These are phyloP conservation scores for Calameuta pallipes DNA, from an alignment of 2,888 invertebrate species.

Conservation along the genomic window DNA sequence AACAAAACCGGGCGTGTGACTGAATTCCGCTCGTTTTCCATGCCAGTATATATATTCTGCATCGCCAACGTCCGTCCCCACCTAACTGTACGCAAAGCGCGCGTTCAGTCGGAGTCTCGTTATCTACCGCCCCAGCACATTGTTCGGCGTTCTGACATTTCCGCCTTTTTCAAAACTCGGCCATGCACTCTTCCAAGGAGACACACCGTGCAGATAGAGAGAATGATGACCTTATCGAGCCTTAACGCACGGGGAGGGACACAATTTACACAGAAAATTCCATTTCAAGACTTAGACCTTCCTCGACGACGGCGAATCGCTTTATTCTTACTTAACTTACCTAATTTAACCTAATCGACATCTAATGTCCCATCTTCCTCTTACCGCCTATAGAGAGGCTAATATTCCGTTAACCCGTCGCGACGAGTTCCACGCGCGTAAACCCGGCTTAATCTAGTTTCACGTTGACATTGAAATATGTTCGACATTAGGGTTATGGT, in stretches of 20 bases:
- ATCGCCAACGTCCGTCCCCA: conserved; percentile 28
- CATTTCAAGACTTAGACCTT: neutral
- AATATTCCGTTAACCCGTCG: neutral
- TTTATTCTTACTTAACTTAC: neutral
- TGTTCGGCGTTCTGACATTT: conserved; percentile 30
- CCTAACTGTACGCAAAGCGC: neutral
- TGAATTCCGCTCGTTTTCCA: conserved; percentile 55
- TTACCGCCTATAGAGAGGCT: neutral
- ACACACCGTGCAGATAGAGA: neutral
- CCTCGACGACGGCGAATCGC: neutral
- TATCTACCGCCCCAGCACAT: conserved; percentile 42
- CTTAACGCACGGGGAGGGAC: neutral
- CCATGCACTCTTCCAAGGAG: neutral
- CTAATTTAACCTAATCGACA: neutral
- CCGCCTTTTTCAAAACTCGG: conserved; percentile 7
- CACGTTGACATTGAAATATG: neutral
- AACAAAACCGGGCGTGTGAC: conserved; percentile 35
- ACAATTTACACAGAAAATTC: neutral
- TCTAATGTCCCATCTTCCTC: neutral
- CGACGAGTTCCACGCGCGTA: neutral
- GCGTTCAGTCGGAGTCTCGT: conserved; percentile 28
- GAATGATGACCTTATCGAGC: neutral
- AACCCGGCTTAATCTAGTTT: neutral
- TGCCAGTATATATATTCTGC: conserved; percentile 53
- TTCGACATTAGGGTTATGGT: neutral